These are phyloP conservation scores for Cosmopolites sordidus DNA, from an alignment of 2,888 invertebrate genomes.

Conservation along the genomic window DNA sequence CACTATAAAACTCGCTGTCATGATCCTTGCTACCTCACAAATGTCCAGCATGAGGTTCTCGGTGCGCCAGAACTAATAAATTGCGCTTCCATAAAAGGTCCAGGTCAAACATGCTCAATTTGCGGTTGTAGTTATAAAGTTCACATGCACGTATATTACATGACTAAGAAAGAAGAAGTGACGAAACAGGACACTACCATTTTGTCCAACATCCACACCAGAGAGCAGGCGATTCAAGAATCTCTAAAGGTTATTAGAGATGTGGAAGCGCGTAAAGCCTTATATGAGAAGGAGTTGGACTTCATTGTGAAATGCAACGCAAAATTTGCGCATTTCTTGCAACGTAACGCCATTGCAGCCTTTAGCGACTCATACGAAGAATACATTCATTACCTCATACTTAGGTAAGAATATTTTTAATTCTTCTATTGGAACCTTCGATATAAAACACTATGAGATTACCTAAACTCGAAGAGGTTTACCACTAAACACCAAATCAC, in stretches of 20 bases:
- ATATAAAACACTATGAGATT: no score
- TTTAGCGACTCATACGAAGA: conserved; percentile 41
- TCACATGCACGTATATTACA: conserved; percentile 45
- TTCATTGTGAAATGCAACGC: conserved; percentile 37
- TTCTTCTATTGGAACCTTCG: no score
- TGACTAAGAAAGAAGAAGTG: conserved; percentile 35
- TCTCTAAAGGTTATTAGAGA: conserved; percentile 31
- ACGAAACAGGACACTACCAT: conserved; percentile 35
- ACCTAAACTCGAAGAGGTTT: no score
- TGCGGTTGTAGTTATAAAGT: conserved; percentile 39
- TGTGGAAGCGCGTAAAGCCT: conserved; percentile 29
- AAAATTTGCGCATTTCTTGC: conserved; percentile 42
- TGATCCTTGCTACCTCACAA: conserved; percentile 41
- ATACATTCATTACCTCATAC: conserved; percentile 41
- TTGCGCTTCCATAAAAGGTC: conserved; percentile 38
- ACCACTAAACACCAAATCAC: no score
- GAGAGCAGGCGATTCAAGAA: conserved; percentile 31
- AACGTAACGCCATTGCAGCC: conserved; percentile 40
- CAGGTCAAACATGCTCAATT: conserved; percentile 31
- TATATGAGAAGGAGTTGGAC: conserved; percentile 36
- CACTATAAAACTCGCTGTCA: conserved; percentile 42
- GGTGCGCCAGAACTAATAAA: conserved; percentile 37
- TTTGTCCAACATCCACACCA: conserved; percentile 31
- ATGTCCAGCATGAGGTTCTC: conserved; percentile 39
- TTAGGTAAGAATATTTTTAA: conserved; percentile 31